Conservation (phyloP, 2,888 invertebrate species). For the Metopia argyrocephala region DNA sequence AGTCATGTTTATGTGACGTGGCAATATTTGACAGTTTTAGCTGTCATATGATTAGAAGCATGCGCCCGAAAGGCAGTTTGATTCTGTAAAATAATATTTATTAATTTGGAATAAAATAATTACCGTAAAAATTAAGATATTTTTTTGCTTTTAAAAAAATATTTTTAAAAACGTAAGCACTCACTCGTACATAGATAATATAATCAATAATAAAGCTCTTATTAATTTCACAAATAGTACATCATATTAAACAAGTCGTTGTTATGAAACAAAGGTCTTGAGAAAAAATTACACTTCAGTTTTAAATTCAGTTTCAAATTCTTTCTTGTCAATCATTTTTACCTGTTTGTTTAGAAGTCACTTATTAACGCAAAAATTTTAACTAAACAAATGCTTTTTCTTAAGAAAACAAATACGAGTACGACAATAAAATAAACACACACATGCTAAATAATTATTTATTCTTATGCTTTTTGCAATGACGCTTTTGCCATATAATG, state of each 20-base stretch:
- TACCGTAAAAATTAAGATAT: too few relatives aligned
- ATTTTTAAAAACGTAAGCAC: too few relatives aligned
- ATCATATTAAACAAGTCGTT: background rate
- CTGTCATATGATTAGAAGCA: too few relatives aligned
- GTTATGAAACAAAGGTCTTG: background rate
- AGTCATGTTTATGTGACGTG: too few relatives aligned
- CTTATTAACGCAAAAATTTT: slow-evolving; percentile 19
- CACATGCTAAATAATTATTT: background rate
- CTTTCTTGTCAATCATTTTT: background rate
- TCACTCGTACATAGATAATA: too few relatives aligned
- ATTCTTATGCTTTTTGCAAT: background rate
- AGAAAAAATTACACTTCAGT: background rate
- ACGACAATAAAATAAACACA: background rate
- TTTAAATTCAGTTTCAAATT: background rate
- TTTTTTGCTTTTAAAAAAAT: too few relatives aligned
- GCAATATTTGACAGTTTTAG: too few relatives aligned
- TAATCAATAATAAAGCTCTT: too few relatives aligned
- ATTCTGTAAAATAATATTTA: too few relatives aligned
- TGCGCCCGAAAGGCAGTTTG: too few relatives aligned
- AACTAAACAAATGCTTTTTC: slow-evolving; percentile 4
- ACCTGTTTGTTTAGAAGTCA: slow-evolving; percentile 4
- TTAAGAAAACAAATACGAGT: background rate
- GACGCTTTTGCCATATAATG: background rate
- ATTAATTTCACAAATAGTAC: background rate
- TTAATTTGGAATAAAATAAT: too few relatives aligned